These are phyloP conservation scores for Fragum whitleyi DNA, from an alignment of 2,888 invertebrate species.

Conservation along the genomic window DNA sequence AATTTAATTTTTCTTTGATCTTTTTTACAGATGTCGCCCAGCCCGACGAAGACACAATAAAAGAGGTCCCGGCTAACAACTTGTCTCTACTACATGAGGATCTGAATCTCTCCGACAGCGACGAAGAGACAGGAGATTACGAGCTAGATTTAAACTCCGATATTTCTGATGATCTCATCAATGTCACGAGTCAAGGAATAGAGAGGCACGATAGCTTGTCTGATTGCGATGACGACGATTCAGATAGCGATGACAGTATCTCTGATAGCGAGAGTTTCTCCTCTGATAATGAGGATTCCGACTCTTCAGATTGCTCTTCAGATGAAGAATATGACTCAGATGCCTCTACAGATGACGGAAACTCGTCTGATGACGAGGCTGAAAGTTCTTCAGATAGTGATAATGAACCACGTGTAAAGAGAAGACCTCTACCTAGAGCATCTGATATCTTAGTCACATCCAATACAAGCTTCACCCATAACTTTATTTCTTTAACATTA, in stretches of 20 bases:
- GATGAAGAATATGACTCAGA: background rate
- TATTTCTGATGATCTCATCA: background rate
- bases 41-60: background rate
- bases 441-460: background rate
- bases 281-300: background rate
- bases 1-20: background rate
- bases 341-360: background rate
- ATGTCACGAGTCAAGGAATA: background rate
- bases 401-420: background rate
- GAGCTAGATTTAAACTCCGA: background rate
- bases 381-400: background rate
- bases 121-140: background rate
- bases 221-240: background rate
- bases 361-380: background rate
- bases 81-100: background rate
- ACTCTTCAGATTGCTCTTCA: background rate
- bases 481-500: background rate
- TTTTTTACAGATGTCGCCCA: background rate
- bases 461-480: background rate
- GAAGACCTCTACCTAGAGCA: background rate
- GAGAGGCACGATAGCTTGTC: background rate
- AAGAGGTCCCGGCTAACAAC: too few relatives aligned
- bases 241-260: background rate
- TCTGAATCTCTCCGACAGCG: background rate
- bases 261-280: background rate